Evolutionary conservation across 1,140 invertebrate genomes (phyloP), one percentile per base, ranked within the genome.

Genomic region (Drosophila bocqueti): DNA sequence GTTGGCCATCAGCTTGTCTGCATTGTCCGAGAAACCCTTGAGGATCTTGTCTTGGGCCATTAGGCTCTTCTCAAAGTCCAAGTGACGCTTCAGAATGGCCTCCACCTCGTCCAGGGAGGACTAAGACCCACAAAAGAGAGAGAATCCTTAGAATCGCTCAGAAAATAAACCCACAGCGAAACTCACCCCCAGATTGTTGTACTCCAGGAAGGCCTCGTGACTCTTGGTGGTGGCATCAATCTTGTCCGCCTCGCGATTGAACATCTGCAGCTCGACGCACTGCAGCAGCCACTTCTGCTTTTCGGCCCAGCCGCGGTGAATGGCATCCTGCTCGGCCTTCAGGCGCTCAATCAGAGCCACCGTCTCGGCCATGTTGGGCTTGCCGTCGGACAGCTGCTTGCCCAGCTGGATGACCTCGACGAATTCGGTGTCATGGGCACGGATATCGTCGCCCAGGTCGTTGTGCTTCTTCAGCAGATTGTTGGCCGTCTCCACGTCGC

Each of bases 221-320:
- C 97, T 97, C 58, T 97, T 97, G 42, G 97, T 98, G 6, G 97
- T 96, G 1, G 98, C 98, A 93, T 99, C 98, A 69, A 99, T 98
- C 91, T 99, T 97, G 93, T 99, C 98, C 0, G 98, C 98, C 93
- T 99, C 99, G 59, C 97, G 95, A 93, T 98, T 99, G 93, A 99
- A 99, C 67, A 97, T 95, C 93, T 98, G 97, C 55, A 99, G 93
- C 82, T 98, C 97, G 18, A 98, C 94, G 75, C 97, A 96, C 91
- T 99, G 97, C 72, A 96, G 94, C 36, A 98, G 93, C 95, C 96
- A 97, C 55, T 96, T 95, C 29, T 97, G 96, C 91, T 98, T 98
- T 40, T 96, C 95, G 45, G 95, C 93, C 97, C 97, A 98, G 36
- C 96, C 96, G 67, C 95, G 95, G 34, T 94, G 94, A 1, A 99